Evolutionary conservation across 2,113 vertebrate species (phyloP).

Genomic region (Tylochromis polylepis): DNA sequence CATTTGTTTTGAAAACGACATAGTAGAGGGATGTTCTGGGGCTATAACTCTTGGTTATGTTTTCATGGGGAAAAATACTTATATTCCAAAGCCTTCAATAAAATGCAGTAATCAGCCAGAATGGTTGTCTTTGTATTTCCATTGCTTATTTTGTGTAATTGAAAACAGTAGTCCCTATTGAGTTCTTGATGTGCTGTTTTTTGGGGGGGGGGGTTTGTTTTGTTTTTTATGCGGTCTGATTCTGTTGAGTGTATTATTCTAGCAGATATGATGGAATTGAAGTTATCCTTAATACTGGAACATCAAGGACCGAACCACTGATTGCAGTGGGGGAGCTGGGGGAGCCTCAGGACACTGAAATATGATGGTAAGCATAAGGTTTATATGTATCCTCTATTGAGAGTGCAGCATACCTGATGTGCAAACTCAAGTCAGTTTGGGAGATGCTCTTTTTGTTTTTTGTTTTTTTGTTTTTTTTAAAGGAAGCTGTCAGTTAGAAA

Average conservation of each 20-base stretch:
- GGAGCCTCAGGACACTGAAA: not conserved
- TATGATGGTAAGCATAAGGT: not conserved
- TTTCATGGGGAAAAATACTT: conserved; percentile 31
- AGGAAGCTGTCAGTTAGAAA: not conserved
- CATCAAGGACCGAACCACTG: not conserved
- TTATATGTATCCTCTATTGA: not conserved
- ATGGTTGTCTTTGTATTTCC: not conserved
- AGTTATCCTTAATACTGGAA: not conserved
- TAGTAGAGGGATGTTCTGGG: conserved; percentile 8
- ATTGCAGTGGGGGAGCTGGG: not conserved
- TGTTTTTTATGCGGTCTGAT: not conserved
- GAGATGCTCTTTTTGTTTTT: not conserved
- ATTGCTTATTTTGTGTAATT: not conserved
- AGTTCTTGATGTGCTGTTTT: not conserved
- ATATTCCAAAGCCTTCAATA: conserved; percentile 65
- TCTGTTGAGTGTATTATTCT: not conserved
- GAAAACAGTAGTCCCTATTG: not conserved
- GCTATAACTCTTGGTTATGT: conserved; percentile 4
- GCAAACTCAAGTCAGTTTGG: not conserved
- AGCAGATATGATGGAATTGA: not conserved
- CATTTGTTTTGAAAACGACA: not conserved
- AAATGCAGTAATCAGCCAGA: conserved; percentile 53
- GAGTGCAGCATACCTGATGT: not conserved
- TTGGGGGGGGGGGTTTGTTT: no score
- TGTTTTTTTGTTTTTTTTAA: fast-evolving